A percentile compares a stretch with the other conserved stretches of the same genome.
Evolutionary conservation across 2,797 vertebrate species (phyloP).

Genomic region (Bufotes viridis): DNA sequence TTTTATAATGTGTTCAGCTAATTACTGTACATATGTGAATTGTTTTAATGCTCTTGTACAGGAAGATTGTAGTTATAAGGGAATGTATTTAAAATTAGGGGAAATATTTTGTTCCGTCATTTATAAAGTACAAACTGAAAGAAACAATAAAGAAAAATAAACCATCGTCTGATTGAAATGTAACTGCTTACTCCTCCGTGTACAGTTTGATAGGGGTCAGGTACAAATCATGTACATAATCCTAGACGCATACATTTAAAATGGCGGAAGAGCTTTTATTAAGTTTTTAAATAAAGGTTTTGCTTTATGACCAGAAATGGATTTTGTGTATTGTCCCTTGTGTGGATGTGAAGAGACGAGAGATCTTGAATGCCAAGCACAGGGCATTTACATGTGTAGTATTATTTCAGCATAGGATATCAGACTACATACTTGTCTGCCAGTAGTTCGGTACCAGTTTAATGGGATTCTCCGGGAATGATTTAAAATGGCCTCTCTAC

Average conservation of each 20-base stretch:
- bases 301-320: conserved; percentile 68
- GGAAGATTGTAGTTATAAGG: conserved; percentile 62
- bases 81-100: conserved; percentile 59
- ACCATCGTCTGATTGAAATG: conserved; percentile 66
- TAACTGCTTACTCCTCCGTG: conserved; percentile 74
- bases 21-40: conserved; percentile 66
- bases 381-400: not conserved
- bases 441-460: too few species aligned
- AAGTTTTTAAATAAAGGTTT: conserved; percentile 74
- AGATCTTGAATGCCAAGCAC: not conserved
- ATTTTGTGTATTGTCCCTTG: not conserved
- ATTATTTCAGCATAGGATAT: not conserved
- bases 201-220: conserved; percentile 76
- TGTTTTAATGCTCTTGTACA: conserved; percentile 66
- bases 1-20: conserved; percentile 70
- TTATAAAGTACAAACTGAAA: conserved; percentile 62
- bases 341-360: not conserved
- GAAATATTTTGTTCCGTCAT: conserved; percentile 44
- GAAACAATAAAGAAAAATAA: conserved; percentile 59
- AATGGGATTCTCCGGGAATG: too few species aligned
- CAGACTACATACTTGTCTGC: not conserved
- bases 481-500: too few species aligned
- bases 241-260: conserved; percentile 76
- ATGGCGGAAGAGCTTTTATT: conserved; percentile 76
- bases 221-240: conserved; percentile 78